These are phyloP conservation scores for Halictus rubicundus DNA, from an alignment of 1,140 invertebrate species.

Conservation along the genomic window DNA sequence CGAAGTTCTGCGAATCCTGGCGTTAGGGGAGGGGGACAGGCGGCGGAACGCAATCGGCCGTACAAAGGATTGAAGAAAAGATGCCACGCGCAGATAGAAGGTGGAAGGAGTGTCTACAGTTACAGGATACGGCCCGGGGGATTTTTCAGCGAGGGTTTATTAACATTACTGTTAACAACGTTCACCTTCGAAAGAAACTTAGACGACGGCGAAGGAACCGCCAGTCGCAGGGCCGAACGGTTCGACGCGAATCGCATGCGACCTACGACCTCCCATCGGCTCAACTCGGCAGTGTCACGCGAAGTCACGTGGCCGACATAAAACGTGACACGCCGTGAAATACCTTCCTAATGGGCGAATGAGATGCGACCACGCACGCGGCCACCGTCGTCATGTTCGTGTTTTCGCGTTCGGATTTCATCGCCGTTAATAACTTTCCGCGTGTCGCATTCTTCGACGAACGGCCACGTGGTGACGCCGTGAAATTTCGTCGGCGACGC, in stretches of 20 bases:
- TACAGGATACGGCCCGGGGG: not conserved
- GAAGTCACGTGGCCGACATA: conserved; percentile 77
- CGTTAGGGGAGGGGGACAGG: too few species aligned
- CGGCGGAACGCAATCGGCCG: not conserved
- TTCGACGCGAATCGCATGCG: conserved; percentile 72
- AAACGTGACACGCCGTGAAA: conserved; percentile 79
- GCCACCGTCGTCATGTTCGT: conserved; percentile 56
- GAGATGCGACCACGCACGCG: conserved; percentile 74
- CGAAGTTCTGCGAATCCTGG: too few species aligned
- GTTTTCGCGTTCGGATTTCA: conserved; percentile 34
- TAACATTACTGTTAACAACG: conserved; percentile 23
- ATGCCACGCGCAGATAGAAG: not conserved
- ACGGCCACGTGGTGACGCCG: conserved; percentile 5
- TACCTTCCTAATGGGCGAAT: conserved; percentile 77
- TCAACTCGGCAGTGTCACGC: conserved; percentile 74
- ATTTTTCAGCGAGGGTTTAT: not conserved
- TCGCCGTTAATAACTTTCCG: conserved; percentile 41
- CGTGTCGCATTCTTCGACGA: conserved; percentile 7
- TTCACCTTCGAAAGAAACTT: conserved; percentile 54
- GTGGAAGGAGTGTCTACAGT: not conserved
- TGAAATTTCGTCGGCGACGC: not conserved
- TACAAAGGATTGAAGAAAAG: not conserved
- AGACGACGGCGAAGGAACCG: conserved; percentile 50
- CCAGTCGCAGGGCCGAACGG: conserved; percentile 44
- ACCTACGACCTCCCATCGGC: conserved; percentile 70